These are phyloP conservation scores for Drosophila mayaguana DNA, from an alignment of 2,888 invertebrate genomes.

Conservation along the genomic window DNA sequence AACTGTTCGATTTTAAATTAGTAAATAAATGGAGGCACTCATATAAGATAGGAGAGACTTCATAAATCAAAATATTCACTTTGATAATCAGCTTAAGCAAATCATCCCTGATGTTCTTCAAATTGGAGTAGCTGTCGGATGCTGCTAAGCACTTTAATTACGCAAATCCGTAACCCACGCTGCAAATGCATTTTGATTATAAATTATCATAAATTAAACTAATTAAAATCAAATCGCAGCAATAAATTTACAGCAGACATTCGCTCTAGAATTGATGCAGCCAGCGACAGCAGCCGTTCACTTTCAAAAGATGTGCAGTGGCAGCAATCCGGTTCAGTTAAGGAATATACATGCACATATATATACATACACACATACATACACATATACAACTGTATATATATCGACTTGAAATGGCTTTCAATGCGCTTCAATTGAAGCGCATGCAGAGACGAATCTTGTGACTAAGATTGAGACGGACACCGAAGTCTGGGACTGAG, in stretches of 20 bases:
- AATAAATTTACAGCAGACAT: conserved; percentile 69
- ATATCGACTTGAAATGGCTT: conserved; percentile 45
- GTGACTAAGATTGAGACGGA: conserved; percentile 35
- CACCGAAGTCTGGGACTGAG: conserved; percentile 29
- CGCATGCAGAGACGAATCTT: conserved; percentile 34
- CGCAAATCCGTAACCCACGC: conserved; percentile 22
- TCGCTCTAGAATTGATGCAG: conserved; percentile 74
- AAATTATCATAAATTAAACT: conserved; percentile 77
- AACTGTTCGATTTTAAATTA: too few species aligned
- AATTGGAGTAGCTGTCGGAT: conserved; percentile 21
- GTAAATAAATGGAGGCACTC: neutral
- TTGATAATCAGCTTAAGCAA: neutral
- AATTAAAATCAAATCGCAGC: conserved; percentile 73
- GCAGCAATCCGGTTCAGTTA: conserved; percentile 66
- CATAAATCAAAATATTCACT: neutral
- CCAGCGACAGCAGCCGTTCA: conserved; percentile 65
- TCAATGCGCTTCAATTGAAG: conserved; percentile 69
- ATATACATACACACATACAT: neutral
- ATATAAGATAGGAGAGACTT: neutral
- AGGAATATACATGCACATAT: conserved; percentile 32
- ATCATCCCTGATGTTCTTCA: neutral
- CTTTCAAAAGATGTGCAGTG: conserved; percentile 71
- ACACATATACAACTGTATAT: neutral
- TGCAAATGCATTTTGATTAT: conserved; percentile 50
- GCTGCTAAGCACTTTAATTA: conserved; percentile 22